Base-by-base conservation (phyloP, 2,113 vertebrate genomes). In the Sander lucioperca region DNA sequence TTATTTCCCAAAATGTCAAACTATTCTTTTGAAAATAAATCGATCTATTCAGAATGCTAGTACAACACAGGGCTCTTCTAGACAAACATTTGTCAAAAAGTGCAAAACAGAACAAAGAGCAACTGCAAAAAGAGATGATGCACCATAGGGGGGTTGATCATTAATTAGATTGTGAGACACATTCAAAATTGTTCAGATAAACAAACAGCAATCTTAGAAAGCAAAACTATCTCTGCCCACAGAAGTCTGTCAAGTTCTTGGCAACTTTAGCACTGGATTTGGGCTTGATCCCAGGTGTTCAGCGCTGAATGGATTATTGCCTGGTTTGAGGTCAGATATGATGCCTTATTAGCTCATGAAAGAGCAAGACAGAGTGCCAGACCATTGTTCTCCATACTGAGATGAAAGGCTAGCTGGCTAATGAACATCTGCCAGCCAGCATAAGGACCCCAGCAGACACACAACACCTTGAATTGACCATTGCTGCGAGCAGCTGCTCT, bases 371-470 rank as follows among this genome's bases (percentile, higher is more conserved):
- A 80, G 77, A 77, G 86, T 93, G 94, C 93, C 94, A 94, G 87
- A 77, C 90, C 89, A 96, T 96, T 96, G 95, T 96, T 95, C 89
- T 94, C 91, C 87, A 85, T 77, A 75, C 88, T 81, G 92, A 95
- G 95, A 96, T 96, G 95, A 96, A 96, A 95, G 95, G 89, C 90
- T 77, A 86, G 73, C 87, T 27, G 89, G 81, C 91, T 95, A 95
- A 95, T 96, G 95, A 95, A 95, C 95, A 96, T 95, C 95, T 96
- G 95, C 93, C 93, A 92, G 87, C 86, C 90, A 84, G 86, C 89
- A 91, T 91, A 93, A 91, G 86, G 91, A 94, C 92, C 92, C 82
- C 86, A 88, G 79, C 89, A 94, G 91, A 91, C 91, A 85, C 87
- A 86, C 87, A 83, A 89, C 88, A 89, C 88, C 93, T 92, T 94